Conservation (phyloP, 2,797 vertebrate genomes). For the Nyctalus aviator region DNA sequence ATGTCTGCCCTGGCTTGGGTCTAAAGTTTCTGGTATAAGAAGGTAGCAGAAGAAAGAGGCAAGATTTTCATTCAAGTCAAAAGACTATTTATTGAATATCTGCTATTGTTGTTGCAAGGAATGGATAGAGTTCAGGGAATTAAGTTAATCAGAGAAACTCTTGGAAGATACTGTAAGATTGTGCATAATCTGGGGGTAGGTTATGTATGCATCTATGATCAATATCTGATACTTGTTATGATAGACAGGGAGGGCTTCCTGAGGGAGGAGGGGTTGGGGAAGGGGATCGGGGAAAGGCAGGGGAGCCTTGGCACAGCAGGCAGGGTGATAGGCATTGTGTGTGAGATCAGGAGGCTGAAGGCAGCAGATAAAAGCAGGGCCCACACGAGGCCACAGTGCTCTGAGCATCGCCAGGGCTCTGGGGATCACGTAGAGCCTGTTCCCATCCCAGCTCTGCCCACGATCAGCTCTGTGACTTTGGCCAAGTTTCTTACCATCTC, state of each 20-base stretch:
- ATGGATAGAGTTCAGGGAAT: neutral
- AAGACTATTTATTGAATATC: neutral
- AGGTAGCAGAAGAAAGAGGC: neutral
- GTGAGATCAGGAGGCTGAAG: neutral
- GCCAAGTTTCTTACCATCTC: neutral
- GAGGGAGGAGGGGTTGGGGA: neutral
- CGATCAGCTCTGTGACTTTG: neutral
- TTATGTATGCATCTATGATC: neutral
- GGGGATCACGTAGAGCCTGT: neutral
- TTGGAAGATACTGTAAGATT: neutral
- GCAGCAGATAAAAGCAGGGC: neutral
- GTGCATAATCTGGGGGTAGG: neutral
- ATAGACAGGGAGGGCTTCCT: neutral
- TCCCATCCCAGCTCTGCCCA: neutral
- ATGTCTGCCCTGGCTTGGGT: neutral
- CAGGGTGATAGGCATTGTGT: neutral
- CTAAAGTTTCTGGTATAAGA: neutral
- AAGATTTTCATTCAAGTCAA: neutral
- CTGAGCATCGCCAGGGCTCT: neutral
- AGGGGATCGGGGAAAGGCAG: neutral
- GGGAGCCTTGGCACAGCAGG: neutral
- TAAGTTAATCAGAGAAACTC: neutral
- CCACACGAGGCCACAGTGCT: accelerated
- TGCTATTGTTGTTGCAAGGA: neutral
- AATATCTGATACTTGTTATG: neutral